Base-by-base conservation (phyloP, 2,113 vertebrate species). In the Myotis davidii region DNA sequence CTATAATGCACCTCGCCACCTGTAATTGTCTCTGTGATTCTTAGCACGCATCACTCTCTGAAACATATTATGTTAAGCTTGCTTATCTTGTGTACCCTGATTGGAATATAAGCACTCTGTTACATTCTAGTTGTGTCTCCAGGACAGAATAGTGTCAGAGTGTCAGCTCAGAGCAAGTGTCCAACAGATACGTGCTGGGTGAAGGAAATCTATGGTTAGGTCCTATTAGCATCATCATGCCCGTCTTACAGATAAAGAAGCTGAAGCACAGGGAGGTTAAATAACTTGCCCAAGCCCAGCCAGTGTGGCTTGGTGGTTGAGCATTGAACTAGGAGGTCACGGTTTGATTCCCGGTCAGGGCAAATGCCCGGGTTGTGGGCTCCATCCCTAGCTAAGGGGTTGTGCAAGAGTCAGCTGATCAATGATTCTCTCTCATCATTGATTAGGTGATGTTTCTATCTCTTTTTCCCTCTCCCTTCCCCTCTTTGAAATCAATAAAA, bases 1-100 rank as follows among this genome's bases (percentile, higher is more conserved):
- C 64, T 85, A 45, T 61, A 76, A 37, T 29, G 64, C 9, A 59
- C 13, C n/a, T 61, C 5, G 3, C 16, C 5, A 9, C 45, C 25
- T 0, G 2, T 13, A 65, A 6, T n/a, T 2, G 14, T 54, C 50
- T 29, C 25, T 37, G 1, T 6, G 18, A 17, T 9, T 72, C 37
- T 65, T 45, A 65, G 25, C 16, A 14, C 2, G 1, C 29, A 72
- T 9, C 27, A 6, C 48, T 9, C 4, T 4, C 7, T 6, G 0
- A 27, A 79, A 78, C 14, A 65, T 6, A 6, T 85, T 23, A 4
- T 34, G 9, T 56, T 77, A 56, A 64, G 32, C 29, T 32, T 56
- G 13, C 65, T 77, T 37, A 27, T n/a, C 27, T 5, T 1, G 2
- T 1, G 3, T 4, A 37, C 32, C 4, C 42, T 2, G 5, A 20